Evolutionary conservation across 1,140 invertebrate species (phyloP).

Genomic region (Ladona fulva): DNA sequence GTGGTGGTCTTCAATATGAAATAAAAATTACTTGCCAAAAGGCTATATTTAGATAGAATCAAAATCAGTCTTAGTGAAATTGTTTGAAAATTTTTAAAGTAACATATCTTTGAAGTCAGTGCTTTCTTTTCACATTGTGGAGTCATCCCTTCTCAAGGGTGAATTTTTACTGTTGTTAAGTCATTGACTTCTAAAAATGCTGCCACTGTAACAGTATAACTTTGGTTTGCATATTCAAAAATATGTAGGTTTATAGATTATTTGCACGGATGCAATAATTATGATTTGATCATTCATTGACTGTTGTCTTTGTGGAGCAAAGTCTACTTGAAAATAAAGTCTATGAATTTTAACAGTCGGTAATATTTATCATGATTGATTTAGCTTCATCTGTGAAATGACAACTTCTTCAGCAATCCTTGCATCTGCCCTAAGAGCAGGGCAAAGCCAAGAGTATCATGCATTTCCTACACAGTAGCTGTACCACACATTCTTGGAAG

Average conservation of each 20-base stretch:
- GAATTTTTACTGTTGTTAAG: not conserved
- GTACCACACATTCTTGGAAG: too few species aligned
- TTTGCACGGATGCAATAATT: too few species aligned
- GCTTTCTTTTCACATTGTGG: not conserved
- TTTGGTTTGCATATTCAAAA: not conserved
- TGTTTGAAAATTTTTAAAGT: not conserved
- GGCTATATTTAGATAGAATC: not conserved
- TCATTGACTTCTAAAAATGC: conserved; percentile 1
- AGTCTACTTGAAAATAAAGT: too few species aligned
- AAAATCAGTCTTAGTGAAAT: not conserved
- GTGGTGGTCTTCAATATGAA: not conserved
- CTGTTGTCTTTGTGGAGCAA: too few species aligned
- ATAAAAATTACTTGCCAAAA: not conserved
- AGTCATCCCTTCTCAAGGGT: not conserved
- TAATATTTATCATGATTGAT: too few species aligned
- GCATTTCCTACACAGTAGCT: too few species aligned
- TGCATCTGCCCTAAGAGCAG: too few species aligned
- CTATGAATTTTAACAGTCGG: too few species aligned
- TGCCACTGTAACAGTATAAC: not conserved
- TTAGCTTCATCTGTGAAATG: too few species aligned
- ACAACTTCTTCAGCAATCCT: too few species aligned
- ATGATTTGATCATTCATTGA: too few species aligned
- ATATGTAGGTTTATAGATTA: not conserved
- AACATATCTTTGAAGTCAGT: not conserved
- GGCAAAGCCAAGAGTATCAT: too few species aligned